Evolutionary conservation across 53 echinoderm and acorn worm species (phyloP).

Genomic region (Crossaster papposus): DNA sequence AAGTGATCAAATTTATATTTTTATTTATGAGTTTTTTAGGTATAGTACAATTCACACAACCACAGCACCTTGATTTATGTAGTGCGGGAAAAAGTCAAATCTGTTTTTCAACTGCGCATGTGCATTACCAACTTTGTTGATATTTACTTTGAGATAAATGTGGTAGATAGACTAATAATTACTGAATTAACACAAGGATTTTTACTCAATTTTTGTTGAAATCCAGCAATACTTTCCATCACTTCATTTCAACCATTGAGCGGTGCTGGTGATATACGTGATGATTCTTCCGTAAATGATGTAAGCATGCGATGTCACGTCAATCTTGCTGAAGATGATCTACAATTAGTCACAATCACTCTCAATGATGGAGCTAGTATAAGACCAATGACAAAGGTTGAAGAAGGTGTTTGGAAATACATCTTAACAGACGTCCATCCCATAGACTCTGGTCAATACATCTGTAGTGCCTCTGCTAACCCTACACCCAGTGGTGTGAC

Average conservation of each 20-base stretch:
- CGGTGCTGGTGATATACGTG: background rate
- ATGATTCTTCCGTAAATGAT: background rate
- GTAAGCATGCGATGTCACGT: slow-evolving; percentile 1
- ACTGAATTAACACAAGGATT: no score
- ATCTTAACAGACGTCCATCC: background rate
- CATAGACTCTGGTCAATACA: background rate
- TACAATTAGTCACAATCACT: background rate
- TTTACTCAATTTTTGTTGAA: background rate
- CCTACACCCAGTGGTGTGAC: background rate
- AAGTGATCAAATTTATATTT: no score
- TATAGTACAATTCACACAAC: no score
- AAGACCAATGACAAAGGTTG: background rate
- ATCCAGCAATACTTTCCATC: background rate
- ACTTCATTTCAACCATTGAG: background rate
- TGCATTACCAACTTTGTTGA: no score
- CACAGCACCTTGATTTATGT: no score
- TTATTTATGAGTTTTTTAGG: no score
- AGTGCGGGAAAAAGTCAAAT: no score
- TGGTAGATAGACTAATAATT: no score
- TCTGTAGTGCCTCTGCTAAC: background rate
- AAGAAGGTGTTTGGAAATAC: slow-evolving; percentile 5
- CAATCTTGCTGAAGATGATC: background rate
- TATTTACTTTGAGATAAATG: no score
- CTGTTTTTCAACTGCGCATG: no score
- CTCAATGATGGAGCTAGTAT: background rate